Evolutionary conservation across 2,888 invertebrate genomes (phyloP).

Genomic region (Caenorhabditis macrosperma): DNA sequence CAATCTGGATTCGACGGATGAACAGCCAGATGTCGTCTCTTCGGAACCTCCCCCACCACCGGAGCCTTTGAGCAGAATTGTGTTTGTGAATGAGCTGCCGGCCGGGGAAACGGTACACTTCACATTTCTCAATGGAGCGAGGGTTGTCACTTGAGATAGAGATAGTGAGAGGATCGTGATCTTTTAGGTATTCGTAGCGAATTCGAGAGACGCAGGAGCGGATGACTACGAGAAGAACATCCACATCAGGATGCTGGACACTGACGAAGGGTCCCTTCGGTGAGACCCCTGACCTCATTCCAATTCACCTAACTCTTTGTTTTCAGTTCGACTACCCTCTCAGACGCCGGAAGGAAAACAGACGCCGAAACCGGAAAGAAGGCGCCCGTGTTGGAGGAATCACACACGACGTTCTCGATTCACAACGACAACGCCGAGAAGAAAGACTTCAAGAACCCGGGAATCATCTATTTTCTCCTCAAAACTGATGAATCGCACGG

Average conservation of each 20-base stretch:
- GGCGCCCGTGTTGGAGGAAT: conserved; percentile 10
- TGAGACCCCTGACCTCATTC: no score
- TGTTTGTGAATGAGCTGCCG: conserved; percentile 47
- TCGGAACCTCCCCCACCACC: conserved; percentile 3
- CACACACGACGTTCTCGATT: conserved; percentile 13
- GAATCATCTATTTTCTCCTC: conserved; percentile 54
- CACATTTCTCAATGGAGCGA: conserved; percentile 21
- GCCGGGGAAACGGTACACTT: conserved; percentile 36
- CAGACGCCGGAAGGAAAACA: no score
- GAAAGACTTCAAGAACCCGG: conserved; percentile 30
- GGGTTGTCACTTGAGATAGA: background rate
- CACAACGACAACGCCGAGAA: conserved; percentile 30
- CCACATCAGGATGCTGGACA: conserved; percentile 19
- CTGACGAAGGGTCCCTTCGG: background rate
- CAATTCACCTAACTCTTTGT: no score
- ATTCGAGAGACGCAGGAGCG: conserved; percentile 37
- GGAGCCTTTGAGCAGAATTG: conserved; percentile 40
- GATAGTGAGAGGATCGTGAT: background rate
- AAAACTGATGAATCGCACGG: conserved; percentile 25
- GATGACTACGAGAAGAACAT: conserved; percentile 36
- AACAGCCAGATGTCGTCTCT: no score
- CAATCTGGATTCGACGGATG: no score
- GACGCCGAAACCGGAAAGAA: conserved; percentile 19
- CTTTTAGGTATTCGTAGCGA: conserved; percentile 36
- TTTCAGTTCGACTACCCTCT: no score